phyloP scores from a whole-genome alignment of 1,140 invertebrate genomes.

The Apis mellifera region Amel_HAv3.1 CM009944.2:1563001-1563500 shows the following conservation, averaged over 20 bases:
- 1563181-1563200: slow-evolving; percentile 45
- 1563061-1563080: slow-evolving; percentile 42
- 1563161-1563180: slow-evolving; percentile 54
- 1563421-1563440: too few species aligned
- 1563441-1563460: too few species aligned
- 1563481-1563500: too few species aligned
- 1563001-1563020: slow-evolving; percentile 70
- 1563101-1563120: neutral
- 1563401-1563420: too few species aligned
- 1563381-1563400: too few species aligned
- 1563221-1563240: slow-evolving; percentile 22
- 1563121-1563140: slow-evolving; percentile 27
- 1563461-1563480: too few species aligned
- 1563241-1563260: neutral
- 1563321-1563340: too few species aligned
- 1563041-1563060: neutral
- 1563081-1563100: neutral
- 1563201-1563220: neutral
- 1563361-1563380: too few species aligned
- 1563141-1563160: slow-evolving; percentile 61
- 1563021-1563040: slow-evolving; percentile 19
- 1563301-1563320: too few species aligned
- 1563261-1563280: too few species aligned
- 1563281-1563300: too few species aligned
- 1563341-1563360: too few species aligned